phyloP scores from a whole-genome alignment of 2,888 invertebrate genomes.

The Drosophila kuntzei region DNA sequence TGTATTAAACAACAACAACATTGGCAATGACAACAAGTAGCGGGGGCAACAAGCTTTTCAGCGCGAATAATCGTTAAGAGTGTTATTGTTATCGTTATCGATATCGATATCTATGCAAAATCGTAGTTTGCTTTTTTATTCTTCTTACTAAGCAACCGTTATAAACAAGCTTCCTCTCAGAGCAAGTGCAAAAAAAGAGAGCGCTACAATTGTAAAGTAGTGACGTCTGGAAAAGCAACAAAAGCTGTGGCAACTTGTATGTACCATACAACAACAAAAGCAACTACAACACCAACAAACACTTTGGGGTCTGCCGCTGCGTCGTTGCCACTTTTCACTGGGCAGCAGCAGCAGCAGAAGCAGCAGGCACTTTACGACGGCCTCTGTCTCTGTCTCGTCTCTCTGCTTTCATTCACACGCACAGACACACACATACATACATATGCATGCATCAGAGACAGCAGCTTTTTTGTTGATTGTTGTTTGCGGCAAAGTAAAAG shows the following conservation, averaged over 20 bases:
- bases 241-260: slow-evolving; percentile 42
- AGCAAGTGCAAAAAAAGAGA: slow-evolving; percentile 17
- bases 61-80: neutral
- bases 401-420: slow-evolving; percentile 69
- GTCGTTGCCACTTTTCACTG: slow-evolving; percentile 75
- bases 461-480: slow-evolving; percentile 46
- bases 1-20: slow-evolving; percentile 22
- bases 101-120: slow-evolving; percentile 36
- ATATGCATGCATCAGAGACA: slow-evolving; percentile 10
- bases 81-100: slow-evolving; percentile 4
- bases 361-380: slow-evolving; percentile 7
- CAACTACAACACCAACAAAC: slow-evolving; percentile 8
- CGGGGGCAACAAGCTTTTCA: slow-evolving; percentile 31
- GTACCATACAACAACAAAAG: slow-evolving; percentile 20
- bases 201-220: slow-evolving; percentile 24
- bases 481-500: slow-evolving; percentile 68
- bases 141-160: slow-evolving; percentile 19
- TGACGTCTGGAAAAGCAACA: slow-evolving; percentile 53
- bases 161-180: slow-evolving; percentile 27
- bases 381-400: slow-evolving; percentile 27
- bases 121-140: neutral
- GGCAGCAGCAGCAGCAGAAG: slow-evolving; percentile 22
- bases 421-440: slow-evolving; percentile 22
- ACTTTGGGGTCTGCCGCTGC: slow-evolving; percentile 16
- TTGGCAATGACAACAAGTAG: slow-evolving; percentile 53